phyloP scores from a whole-genome alignment of 1,140 invertebrate genomes.

The Galendromus occidentalis region DNA sequence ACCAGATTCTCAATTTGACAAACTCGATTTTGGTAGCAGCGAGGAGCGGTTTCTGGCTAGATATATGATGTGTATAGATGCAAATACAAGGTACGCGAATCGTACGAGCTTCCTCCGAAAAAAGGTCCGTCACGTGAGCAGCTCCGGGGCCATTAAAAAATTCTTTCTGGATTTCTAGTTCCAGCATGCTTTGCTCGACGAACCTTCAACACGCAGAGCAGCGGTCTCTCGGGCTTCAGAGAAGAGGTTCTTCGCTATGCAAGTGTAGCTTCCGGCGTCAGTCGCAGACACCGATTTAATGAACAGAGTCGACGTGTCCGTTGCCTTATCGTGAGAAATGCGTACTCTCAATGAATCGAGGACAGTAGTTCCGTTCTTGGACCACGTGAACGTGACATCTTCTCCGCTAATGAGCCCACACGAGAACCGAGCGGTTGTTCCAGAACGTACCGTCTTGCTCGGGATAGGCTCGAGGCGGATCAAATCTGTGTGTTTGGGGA shows the following conservation, averaged over 20 bases:
- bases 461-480: background rate
- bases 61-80: too few relatives aligned
- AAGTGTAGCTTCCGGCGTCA: background rate
- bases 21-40: too few relatives aligned
- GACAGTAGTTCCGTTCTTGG: background rate
- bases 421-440: background rate
- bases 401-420: background rate
- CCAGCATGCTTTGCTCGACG: background rate
- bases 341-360: background rate
- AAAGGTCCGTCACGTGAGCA: too few relatives aligned
- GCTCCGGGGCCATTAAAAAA: too few relatives aligned
- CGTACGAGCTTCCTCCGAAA: too few relatives aligned
- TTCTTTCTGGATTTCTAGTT: too few relatives aligned
- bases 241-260: background rate
- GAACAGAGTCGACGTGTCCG: background rate
- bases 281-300: background rate
- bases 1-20: too few relatives aligned
- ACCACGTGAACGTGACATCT: background rate
- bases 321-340: background rate
- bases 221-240: background rate
- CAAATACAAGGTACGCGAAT: too few relatives aligned
- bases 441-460: background rate
- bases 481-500: background rate
- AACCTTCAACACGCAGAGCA: background rate
- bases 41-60: too few relatives aligned